These are phyloP conservation scores for Piscicola geometra DNA, from an alignment of 2,888 invertebrate species.

Conservation along the genomic window DNA sequence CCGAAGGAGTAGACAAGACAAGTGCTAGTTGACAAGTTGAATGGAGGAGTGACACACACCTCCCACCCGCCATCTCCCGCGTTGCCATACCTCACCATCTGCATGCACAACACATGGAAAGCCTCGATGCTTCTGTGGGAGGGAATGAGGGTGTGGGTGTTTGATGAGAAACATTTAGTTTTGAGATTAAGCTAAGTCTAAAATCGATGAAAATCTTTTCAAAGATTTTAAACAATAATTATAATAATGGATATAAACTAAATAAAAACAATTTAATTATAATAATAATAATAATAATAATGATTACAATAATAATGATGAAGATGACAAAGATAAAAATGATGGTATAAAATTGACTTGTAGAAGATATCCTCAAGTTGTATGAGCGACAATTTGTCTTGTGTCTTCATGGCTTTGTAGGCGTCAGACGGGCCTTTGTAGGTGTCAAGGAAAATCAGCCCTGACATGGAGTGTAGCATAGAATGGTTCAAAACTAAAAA, in stretches of 20 bases:
- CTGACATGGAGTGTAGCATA: too few relatives aligned
- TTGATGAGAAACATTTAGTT: background rate
- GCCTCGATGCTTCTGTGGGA: slow-evolving; percentile 5
- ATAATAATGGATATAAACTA: background rate
- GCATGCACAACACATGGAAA: slow-evolving; percentile 21
- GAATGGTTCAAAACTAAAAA: too few relatives aligned
- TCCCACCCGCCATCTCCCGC: slow-evolving; percentile 52
- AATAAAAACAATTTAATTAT: background rate
- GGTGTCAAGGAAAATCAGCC: slow-evolving; percentile 19
- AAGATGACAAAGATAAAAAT: too few relatives aligned
- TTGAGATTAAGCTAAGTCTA: background rate
- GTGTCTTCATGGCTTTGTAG: background rate
- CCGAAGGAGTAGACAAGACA: slow-evolving; percentile 51
- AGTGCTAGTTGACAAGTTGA: slow-evolving; percentile 46
- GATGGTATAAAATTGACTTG: too few relatives aligned
- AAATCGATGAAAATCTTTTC: background rate
- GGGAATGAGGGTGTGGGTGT: too few relatives aligned
- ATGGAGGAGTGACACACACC: slow-evolving; percentile 50
- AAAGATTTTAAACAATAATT: background rate
- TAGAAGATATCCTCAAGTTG: background rate
- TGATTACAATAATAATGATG: too few relatives aligned
- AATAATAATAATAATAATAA: too few relatives aligned
- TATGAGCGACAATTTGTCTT: background rate
- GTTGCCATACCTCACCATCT: slow-evolving; percentile 35
- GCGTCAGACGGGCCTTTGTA: slow-evolving; percentile 17